These are phyloP conservation scores for Bombus confusus DNA, from an alignment of 1,140 invertebrate genomes.

Conservation along the genomic window DNA sequence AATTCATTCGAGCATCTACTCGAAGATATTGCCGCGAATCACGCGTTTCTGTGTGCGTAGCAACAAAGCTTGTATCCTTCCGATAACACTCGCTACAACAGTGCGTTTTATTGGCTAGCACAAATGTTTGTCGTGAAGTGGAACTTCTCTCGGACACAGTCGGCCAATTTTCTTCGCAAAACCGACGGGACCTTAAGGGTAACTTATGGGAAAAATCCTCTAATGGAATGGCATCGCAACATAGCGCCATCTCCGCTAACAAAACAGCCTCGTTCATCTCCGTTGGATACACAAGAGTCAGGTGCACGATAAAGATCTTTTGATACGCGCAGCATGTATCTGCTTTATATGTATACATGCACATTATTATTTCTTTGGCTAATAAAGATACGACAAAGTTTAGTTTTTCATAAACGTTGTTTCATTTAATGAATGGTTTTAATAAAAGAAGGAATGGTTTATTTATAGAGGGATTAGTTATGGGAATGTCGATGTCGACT, in stretches of 20 bases:
- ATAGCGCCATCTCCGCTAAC: not conserved
- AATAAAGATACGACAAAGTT: not conserved
- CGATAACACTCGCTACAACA: slow-evolving; percentile 9
- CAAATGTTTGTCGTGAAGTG: slow-evolving; percentile 24
- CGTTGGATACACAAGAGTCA: not conserved
- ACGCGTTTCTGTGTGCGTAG: not conserved
- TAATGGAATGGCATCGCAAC: not conserved
- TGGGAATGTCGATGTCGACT: not conserved
- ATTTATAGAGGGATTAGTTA: not conserved
- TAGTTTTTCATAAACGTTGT: not conserved
- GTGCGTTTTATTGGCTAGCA: slow-evolving; percentile 29
- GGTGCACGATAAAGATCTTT: not conserved
- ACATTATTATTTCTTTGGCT: not conserved
- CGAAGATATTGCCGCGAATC: not conserved
- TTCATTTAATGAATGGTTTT: too few species aligned
- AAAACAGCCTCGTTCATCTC: not conserved
- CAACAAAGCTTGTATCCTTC: not conserved
- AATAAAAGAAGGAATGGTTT: too few species aligned
- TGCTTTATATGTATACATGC: not conserved
- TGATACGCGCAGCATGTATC: not conserved
- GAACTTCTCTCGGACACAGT: not conserved
- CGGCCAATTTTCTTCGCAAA: slow-evolving; percentile 22
- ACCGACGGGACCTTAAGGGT: not conserved
- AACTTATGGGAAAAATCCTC: slow-evolving; percentile 2
- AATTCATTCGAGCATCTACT: not conserved